Conservation (phyloP, 2,797 vertebrate species). For the Alouatta caraya region DNA sequence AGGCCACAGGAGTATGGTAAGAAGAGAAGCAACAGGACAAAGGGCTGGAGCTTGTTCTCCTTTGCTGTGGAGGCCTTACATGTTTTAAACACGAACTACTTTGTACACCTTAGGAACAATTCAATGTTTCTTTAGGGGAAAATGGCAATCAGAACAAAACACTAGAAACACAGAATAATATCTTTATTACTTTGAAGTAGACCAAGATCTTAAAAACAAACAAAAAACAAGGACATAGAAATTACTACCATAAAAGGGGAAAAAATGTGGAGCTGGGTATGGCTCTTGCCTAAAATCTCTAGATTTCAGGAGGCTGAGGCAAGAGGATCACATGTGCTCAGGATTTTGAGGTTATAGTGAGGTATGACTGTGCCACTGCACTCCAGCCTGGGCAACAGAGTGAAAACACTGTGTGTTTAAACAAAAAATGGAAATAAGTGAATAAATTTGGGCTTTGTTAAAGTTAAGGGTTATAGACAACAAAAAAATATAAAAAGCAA, state of each 20-base stretch:
- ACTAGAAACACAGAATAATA: not conserved
- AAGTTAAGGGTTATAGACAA: not conserved
- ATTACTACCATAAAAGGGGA: not conserved
- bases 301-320: no score
- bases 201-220: not conserved
- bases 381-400: no score
- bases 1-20: not conserved
- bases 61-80: not conserved
- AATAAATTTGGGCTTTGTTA: not conserved
- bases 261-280: no score
- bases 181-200: slow-evolving; percentile 25
- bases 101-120: not conserved
- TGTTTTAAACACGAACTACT: not conserved
- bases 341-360: no score
- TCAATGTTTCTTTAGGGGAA: not conserved
- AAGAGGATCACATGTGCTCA: no score
- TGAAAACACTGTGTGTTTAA: no score
- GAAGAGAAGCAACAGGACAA: not conserved
- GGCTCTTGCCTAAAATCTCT: no score
- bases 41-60: not conserved
- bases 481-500: not conserved
- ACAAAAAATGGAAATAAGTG: not conserved
- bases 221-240: not conserved
- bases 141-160: not conserved
- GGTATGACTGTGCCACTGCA: no score